These are phyloP conservation scores for Gnatocerus cornutus DNA, from an alignment of 2,888 invertebrate genomes.

Conservation along the genomic window DNA sequence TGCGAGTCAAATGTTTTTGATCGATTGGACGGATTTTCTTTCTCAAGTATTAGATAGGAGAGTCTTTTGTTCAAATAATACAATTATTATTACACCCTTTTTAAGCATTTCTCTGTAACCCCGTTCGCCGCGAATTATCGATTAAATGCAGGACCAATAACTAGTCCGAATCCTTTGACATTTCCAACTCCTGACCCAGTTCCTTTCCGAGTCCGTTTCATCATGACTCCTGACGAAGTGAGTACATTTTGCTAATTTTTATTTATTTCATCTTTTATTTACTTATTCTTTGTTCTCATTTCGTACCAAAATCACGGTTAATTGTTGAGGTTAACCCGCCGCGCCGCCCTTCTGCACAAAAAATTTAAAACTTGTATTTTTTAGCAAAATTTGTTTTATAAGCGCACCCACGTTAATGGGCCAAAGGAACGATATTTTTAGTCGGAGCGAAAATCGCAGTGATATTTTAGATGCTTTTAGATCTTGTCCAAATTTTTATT, in stretches of 20 bases:
- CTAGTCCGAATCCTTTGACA: conserved; percentile 24
- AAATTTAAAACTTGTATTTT: neutral
- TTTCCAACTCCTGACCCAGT: conserved; percentile 8
- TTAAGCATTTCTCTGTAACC: neutral
- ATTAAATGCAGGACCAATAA: conserved; percentile 14
- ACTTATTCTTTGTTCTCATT: neutral
- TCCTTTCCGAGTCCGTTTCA: neutral
- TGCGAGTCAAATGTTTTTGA: no score
- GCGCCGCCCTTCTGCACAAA: neutral
- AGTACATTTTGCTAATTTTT: neutral
- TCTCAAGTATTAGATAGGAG: no score
- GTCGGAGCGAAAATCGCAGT: conserved; percentile 36
- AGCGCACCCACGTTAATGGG: conserved; percentile 31
- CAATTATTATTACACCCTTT: no score
- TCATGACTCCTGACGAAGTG: conserved; percentile 6
- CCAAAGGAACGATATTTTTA: conserved; percentile 41
- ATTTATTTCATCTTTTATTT: neutral
- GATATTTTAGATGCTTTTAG: conserved; percentile 43
- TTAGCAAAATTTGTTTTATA: conserved; percentile 25
- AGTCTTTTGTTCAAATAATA: no score
- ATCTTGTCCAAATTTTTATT: conserved; percentile 31
- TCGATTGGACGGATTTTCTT: no score
- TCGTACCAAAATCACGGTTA: neutral
- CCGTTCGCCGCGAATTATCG: conserved; percentile 3
- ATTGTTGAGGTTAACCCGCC: neutral